Conservation (phyloP, 2,113 vertebrate species). For the Stigmatopora nigra region DNA sequence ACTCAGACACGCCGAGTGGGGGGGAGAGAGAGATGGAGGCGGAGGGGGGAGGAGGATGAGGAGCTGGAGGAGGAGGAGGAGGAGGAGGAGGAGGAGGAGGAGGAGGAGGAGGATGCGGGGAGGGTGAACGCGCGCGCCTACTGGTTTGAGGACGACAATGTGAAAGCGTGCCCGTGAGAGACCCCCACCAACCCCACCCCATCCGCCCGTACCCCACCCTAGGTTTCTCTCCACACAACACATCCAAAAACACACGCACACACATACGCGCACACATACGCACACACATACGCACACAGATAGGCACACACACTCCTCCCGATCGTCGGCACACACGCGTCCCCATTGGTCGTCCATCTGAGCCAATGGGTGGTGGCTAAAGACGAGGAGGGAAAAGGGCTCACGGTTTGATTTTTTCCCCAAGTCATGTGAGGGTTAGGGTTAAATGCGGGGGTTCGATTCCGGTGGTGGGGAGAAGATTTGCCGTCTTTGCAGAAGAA, state of each 20-base stretch:
- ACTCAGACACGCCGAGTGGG: conserved; percentile 72
- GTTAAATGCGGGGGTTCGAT: too few species aligned
- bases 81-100: conserved; percentile 27
- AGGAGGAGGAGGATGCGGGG: conserved; percentile 29
- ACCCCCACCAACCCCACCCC: conserved; percentile 51
- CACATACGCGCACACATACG: not conserved
- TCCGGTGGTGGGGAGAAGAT: too few species aligned
- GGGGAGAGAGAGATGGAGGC: conserved; percentile 31
- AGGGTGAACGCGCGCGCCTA: conserved; percentile 64
- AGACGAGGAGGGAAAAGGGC: conserved; percentile 64
- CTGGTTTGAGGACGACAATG: conserved; percentile 76
- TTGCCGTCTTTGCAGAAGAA: too few species aligned
- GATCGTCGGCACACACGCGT: conserved; percentile 58
- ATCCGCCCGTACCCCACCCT: conserved; percentile 15
- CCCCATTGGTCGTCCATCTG: conserved; percentile 72
- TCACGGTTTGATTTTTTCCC: conserved; percentile 65
- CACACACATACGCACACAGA: not conserved
- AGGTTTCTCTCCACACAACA: conserved; percentile 12
- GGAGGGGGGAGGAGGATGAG: conserved; percentile 30
- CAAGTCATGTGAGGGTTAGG: conserved; percentile 39
- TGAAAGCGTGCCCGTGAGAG: conserved; percentile 87
- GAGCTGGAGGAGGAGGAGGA: conserved; percentile 29
- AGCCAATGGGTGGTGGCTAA: conserved; percentile 62
- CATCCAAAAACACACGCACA: not conserved
- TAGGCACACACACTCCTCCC: not conserved